phyloP scores from a whole-genome alignment of 2,113 vertebrate species.

The Nycticebus coucang region DNA sequence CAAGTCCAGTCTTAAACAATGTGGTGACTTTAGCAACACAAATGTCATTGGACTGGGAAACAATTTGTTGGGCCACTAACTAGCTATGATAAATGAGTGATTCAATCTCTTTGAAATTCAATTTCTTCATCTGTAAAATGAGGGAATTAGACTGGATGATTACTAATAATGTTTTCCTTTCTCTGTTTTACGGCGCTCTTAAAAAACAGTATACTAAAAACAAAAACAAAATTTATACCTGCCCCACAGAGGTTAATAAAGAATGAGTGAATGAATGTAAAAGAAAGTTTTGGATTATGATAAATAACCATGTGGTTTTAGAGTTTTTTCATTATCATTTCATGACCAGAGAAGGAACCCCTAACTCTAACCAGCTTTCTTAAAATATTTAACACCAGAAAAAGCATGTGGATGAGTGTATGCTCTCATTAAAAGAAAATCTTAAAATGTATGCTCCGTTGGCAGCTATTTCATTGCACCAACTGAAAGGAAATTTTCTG shows the following conservation, averaged over 20 bases:
- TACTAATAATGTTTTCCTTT: not conserved
- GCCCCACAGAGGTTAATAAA: not conserved
- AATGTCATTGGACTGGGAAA: not conserved
- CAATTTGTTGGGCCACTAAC: not conserved
- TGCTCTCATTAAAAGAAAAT: not conserved
- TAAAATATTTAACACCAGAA: not conserved
- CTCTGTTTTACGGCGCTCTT: not conserved
- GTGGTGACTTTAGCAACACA: not conserved
- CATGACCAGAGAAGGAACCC: not conserved
- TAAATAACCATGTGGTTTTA: not conserved
- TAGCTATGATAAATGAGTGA: not conserved
- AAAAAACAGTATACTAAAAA: not conserved
- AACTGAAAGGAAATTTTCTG: not conserved
- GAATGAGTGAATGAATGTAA: not conserved
- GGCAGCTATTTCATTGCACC: not conserved
- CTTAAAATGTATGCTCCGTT: not conserved
- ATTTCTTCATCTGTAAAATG: not conserved
- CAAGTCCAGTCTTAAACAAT: not conserved
- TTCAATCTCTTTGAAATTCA: conserved; percentile 9
- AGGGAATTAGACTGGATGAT: not conserved
- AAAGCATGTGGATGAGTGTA: not conserved
- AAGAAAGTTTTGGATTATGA: not conserved
- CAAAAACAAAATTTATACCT: not conserved
- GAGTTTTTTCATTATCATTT: not conserved
- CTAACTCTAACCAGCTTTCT: not conserved